Percentiles rank a stretch among this genome's conserved stretches.
Conservation (phyloP, 2,888 invertebrate species). For the Bedellia somnulentella region DNA sequence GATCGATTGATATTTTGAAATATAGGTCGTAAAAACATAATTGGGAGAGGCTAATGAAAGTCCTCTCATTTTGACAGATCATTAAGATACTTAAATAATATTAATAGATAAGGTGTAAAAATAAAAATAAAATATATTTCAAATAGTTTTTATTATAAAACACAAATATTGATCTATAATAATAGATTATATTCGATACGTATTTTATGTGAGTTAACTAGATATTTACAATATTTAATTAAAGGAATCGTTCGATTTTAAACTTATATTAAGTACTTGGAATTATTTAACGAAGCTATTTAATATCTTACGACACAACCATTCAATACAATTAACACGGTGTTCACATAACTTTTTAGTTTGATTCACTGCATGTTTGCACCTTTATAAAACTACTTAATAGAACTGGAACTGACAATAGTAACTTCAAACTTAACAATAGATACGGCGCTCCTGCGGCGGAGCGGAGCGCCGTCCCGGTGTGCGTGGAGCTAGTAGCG, state of each 20-base stretch:
- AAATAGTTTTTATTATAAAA: too few species aligned
- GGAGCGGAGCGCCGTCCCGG: constrained; percentile 10
- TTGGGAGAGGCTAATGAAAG: too few species aligned
- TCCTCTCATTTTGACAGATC: too few species aligned
- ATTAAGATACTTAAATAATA: too few species aligned
- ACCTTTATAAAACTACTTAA: constrained; percentile 45
- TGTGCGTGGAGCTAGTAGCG: constrained; percentile 31
- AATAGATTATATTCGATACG: too few species aligned
- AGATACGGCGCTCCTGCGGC: constrained; percentile 11
- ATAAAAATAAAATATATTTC: too few species aligned
- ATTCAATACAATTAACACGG: constrained; percentile 60
- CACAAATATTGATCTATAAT: too few species aligned
- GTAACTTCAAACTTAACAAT: constrained; percentile 56
- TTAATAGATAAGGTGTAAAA: too few species aligned
- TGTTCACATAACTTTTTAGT: constrained; percentile 24
- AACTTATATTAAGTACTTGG: constrained; percentile 29
- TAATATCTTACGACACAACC: constrained; percentile 61
- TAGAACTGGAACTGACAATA: constrained; percentile 52
- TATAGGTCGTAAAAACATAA: too few species aligned
- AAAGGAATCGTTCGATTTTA: constrained; percentile 23
- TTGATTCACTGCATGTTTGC: constrained; percentile 30
- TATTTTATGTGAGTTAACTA: too few species aligned
- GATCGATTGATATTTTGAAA: too few species aligned
- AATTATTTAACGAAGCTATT: constrained; percentile 9
- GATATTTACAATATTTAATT: too few species aligned